These are phyloP conservation scores for Ochotona princeps DNA, from an alignment of 2,113 vertebrate species.

Conservation along the genomic window DNA sequence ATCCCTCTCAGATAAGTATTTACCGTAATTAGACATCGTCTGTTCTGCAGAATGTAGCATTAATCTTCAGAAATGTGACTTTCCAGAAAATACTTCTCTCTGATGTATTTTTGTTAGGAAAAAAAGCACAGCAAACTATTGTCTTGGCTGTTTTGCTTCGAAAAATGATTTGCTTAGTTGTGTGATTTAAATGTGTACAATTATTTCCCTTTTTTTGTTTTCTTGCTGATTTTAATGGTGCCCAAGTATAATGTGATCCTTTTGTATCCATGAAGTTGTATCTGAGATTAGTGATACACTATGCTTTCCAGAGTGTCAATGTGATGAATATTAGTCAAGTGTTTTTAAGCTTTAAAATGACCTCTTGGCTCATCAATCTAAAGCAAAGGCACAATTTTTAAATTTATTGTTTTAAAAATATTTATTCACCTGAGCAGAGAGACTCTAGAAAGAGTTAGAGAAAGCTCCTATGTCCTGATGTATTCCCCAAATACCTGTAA, in stretches of 20 bases:
- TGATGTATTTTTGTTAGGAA: slow-evolving; percentile 79
- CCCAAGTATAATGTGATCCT: not conserved
- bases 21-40: slow-evolving; percentile 85
- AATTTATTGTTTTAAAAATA: no score
- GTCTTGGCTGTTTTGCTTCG: slow-evolving; percentile 74
- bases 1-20: slow-evolving; percentile 87
- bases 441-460: no score
- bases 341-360: slow-evolving; percentile 34
- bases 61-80: slow-evolving; percentile 85
- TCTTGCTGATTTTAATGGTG: not conserved
- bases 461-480: no score
- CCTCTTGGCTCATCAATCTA: not conserved
- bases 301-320: slow-evolving; percentile 34
- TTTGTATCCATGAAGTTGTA: not conserved
- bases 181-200: not conserved
- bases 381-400: not conserved
- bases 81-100: slow-evolving; percentile 82
- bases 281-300: slow-evolving; percentile 1
- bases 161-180: slow-evolving; percentile 54
- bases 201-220: not conserved
- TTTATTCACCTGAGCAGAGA: no score
- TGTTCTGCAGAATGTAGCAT: slow-evolving; percentile 84
- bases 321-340: not conserved
- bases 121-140: slow-evolving; percentile 74
- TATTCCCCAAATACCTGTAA: no score